Evolutionary conservation across 2,113 vertebrate genomes (phyloP).

Genomic region (Cebus imitator): DNA sequence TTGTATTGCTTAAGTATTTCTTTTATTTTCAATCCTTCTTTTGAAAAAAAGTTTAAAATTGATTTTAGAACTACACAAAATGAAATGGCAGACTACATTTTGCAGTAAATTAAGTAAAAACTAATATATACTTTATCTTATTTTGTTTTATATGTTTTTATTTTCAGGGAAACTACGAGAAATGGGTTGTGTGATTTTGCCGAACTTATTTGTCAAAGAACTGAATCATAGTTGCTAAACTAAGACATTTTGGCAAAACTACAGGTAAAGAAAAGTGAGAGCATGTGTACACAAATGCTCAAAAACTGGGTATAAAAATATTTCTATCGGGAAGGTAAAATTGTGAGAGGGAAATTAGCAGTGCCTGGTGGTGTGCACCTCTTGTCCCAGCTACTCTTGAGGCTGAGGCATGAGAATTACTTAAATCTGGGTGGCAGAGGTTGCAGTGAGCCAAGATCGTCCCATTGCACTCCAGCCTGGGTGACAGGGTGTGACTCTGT

Average conservation of each 20-base stretch:
- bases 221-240: background rate
- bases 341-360: background rate
- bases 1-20: background rate
- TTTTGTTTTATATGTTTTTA: background rate
- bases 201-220: background rate
- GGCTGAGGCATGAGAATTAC: no score
- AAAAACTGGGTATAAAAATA: background rate
- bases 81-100: background rate
- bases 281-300: background rate
- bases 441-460: no score
- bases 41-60: background rate
- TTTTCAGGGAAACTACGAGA: background rate
- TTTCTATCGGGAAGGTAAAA: background rate
- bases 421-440: no score
- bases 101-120: background rate
- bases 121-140: background rate
- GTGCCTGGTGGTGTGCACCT: no score
- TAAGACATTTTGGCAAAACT: background rate
- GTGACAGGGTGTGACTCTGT: no score
- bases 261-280: background rate
- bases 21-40: background rate
- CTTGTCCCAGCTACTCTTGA: no score
- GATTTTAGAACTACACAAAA: background rate
- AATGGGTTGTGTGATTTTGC: background rate
- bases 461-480: no score